Evolutionary conservation across 2,888 invertebrate species (phyloP).

Genomic region (Pimpla rufipes): DNA sequence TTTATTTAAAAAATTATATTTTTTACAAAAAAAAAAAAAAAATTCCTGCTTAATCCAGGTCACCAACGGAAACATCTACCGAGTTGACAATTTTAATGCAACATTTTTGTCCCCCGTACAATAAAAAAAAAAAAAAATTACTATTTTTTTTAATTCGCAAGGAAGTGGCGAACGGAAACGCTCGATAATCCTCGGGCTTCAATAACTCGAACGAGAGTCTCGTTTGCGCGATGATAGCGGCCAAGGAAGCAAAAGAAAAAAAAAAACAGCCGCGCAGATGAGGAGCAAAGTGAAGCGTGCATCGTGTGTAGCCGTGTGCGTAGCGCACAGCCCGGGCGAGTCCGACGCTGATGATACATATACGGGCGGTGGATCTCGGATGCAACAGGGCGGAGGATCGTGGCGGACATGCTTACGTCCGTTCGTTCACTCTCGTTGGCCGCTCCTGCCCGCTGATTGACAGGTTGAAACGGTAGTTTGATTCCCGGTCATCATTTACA

Average conservation of each 20-base stretch:
- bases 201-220: neutral
- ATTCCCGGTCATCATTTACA: slow-evolving; percentile 72
- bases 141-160: too few species aligned
- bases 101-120: too few species aligned
- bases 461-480: slow-evolving; percentile 73
- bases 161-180: neutral
- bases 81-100: too few species aligned
- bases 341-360: slow-evolving; percentile 39
- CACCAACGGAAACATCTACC: too few species aligned
- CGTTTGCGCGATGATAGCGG: neutral
- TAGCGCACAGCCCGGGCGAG: slow-evolving; percentile 7
- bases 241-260: neutral
- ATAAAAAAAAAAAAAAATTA: too few species aligned
- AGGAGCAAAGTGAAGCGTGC: slow-evolving; percentile 9
- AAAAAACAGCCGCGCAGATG: too few species aligned
- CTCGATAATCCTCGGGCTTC: neutral
- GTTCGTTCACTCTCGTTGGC: slow-evolving; percentile 50
- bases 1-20: too few species aligned
- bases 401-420: slow-evolving; percentile 19
- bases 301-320: slow-evolving; percentile 1
- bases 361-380: neutral
- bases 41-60: too few species aligned
- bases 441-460: slow-evolving; percentile 68
- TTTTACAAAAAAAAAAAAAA: too few species aligned
- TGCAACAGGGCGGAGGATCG: slow-evolving; percentile 42